These are phyloP conservation scores for Drosophila acutilabella DNA, from an alignment of 2,888 invertebrate species.

Conservation along the genomic window DNA sequence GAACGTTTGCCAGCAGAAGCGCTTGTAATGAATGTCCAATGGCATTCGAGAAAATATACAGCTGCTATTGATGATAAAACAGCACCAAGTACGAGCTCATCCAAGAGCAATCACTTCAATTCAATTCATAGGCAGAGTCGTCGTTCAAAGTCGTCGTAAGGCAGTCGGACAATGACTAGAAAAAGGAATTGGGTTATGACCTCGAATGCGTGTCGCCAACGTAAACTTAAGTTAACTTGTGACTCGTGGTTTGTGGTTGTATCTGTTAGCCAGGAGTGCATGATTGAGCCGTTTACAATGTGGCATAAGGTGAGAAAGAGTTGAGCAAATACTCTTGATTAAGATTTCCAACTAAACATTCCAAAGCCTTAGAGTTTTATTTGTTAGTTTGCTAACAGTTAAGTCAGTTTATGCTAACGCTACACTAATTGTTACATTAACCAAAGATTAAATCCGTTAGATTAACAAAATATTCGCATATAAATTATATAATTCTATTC, in stretches of 20 bases:
- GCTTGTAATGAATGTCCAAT: constrained; percentile 56
- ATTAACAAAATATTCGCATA: constrained; percentile 37
- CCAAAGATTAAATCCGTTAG: constrained; percentile 17
- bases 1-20: constrained; percentile 28
- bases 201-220: constrained; percentile 80
- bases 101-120: constrained; percentile 16
- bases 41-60: constrained; percentile 57
- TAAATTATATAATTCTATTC: constrained; percentile 42
- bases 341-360: no score
- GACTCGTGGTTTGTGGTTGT: constrained; percentile 14
- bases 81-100: constrained; percentile 32
- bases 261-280: constrained; percentile 24
- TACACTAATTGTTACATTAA: background rate
- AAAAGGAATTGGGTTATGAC: constrained; percentile 82
- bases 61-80: constrained; percentile 54
- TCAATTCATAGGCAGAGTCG: constrained; percentile 5
- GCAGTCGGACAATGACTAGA: constrained; percentile 43
- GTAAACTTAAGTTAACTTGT: background rate
- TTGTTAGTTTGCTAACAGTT: background rate
- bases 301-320: constrained; percentile 21
- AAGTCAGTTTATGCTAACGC: background rate
- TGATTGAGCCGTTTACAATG: constrained; percentile 66
- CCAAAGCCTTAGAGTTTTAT: no score
- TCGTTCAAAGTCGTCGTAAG: constrained; percentile 1
- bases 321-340: background rate